Evolutionary conservation across 2,888 invertebrate genomes (phyloP).

Genomic region (Macrosiphum euphorbiae): DNA sequence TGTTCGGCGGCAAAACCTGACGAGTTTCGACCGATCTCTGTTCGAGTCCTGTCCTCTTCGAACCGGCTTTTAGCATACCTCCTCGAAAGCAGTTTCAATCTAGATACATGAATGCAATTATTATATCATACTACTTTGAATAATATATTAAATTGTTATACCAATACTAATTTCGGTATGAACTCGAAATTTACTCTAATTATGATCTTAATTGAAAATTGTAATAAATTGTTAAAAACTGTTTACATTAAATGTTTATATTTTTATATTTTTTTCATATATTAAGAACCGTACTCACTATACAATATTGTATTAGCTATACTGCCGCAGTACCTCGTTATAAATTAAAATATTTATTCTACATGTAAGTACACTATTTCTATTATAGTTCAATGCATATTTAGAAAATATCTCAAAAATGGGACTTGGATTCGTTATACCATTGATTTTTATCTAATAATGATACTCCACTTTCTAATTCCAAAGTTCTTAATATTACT

Average conservation of each 20-base stretch:
- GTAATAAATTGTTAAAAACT: background rate
- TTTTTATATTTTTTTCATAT: too few species aligned
- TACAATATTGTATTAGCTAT: background rate
- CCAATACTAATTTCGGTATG: background rate
- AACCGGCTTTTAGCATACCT: conserved; percentile 68
- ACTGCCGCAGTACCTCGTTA: background rate
- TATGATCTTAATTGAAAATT: background rate
- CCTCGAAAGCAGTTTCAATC: conserved; percentile 68
- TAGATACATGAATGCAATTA: background rate
- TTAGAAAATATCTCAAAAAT: background rate
- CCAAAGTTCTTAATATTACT: background rate
- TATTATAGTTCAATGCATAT: background rate
- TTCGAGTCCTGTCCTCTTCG: conserved; percentile 67
- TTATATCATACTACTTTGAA: background rate
- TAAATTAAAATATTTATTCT: background rate
- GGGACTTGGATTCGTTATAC: background rate
- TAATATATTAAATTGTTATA: background rate
- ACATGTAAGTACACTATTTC: background rate
- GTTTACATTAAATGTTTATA: background rate
- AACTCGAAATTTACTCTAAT: background rate
- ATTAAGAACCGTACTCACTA: too few species aligned
- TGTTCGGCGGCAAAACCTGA: conserved; percentile 69
- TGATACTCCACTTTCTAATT: background rate
- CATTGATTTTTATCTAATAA: background rate
- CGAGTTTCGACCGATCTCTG: conserved; percentile 67